These are phyloP conservation scores for Nomada hirtipes DNA, from an alignment of 2,888 invertebrate species.

Conservation along the genomic window DNA sequence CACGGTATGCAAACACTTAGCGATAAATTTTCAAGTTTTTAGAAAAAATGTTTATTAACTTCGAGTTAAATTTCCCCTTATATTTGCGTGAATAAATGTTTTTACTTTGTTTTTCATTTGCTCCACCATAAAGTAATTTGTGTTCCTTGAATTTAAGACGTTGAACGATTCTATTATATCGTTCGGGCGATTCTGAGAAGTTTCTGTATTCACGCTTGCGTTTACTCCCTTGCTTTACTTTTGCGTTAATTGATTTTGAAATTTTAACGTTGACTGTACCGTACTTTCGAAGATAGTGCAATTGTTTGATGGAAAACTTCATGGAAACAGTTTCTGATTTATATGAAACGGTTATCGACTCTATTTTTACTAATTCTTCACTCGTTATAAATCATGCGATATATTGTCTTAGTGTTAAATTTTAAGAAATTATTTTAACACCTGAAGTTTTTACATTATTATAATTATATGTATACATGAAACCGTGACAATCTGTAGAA, in stretches of 20 bases:
- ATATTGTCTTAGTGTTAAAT: no score
- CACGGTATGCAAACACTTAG: not conserved
- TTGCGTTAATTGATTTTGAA: slow-evolving; percentile 22
- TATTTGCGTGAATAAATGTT: not conserved
- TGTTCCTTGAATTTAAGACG: not conserved
- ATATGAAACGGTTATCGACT: not conserved
- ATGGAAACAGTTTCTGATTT: slow-evolving; percentile 17
- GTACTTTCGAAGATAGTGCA: not conserved
- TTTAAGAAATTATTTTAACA: no score
- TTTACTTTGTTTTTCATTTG: no score
- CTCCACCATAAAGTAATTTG: no score
- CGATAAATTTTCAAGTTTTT: slow-evolving; percentile 46
- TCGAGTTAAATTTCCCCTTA: not conserved
- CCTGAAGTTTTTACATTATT: no score
- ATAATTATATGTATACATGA: no score
- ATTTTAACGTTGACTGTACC: slow-evolving; percentile 1
- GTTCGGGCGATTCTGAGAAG: not conserved
- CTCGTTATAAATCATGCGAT: not conserved
- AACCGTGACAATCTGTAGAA: no score
- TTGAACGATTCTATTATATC: not conserved
- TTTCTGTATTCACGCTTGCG: not conserved
- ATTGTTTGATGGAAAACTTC: slow-evolving; percentile 11
- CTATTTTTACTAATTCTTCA: slow-evolving; percentile 8
- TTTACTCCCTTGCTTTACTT: slow-evolving; percentile 15
- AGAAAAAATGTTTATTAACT: slow-evolving; percentile 27